Evolutionary conservation across 2,797 vertebrate genomes (phyloP).

Genomic region (Alexandromys oeconomus): DNA sequence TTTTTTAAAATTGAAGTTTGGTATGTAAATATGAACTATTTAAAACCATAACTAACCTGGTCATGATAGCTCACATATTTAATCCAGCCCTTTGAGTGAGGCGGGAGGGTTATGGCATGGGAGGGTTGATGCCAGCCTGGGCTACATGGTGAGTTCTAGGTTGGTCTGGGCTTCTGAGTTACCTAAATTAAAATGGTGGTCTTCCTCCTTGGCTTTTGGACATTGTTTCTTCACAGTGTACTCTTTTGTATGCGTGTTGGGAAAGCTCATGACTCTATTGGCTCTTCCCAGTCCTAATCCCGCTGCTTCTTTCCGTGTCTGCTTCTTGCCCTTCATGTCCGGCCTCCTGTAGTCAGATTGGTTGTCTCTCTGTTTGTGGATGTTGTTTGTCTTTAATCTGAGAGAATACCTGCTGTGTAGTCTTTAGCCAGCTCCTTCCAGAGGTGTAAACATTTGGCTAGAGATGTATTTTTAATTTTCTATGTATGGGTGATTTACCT

Average conservation of each 20-base stretch:
- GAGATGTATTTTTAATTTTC: no score
- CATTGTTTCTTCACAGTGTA: no score
- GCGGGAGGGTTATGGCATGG: not conserved
- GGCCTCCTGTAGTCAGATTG: not conserved
- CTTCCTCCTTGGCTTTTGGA: not conserved
- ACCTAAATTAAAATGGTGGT: constrained; percentile 4
- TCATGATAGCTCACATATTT: not conserved
- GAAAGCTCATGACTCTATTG: not conserved
- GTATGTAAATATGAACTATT: not conserved
- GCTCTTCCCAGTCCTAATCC: not conserved
- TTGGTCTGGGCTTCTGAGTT: not conserved
- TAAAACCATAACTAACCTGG: not conserved
- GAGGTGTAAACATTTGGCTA: not conserved
- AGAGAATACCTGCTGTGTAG: not conserved
- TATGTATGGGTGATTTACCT: no score
- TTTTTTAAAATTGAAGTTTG: not conserved
- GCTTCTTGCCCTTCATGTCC: not conserved
- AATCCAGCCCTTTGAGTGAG: not conserved
- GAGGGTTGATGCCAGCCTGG: not conserved
- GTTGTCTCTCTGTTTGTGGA: not conserved
- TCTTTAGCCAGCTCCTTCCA: not conserved
- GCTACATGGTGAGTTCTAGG: not conserved
- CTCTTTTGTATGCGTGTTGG: no score
- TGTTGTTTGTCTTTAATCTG: not conserved
- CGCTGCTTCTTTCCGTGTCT: not conserved